These are phyloP conservation scores for Eulemur rubriventer DNA, from an alignment of 2,797 vertebrate genomes.

Conservation along the genomic window DNA sequence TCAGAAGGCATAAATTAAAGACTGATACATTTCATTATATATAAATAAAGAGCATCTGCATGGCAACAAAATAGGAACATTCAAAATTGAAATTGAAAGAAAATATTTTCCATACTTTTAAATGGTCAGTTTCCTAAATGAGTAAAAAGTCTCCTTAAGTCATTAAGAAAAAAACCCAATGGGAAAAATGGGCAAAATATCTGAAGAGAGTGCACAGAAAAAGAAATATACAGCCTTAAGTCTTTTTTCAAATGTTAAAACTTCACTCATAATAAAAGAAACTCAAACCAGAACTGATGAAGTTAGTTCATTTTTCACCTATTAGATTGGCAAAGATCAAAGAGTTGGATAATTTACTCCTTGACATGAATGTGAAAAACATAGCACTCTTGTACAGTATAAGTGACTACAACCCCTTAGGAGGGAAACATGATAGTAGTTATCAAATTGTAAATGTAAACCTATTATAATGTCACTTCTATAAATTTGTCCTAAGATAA, in stretches of 20 bases:
- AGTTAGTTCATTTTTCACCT: not conserved
- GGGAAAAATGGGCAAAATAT: not conserved
- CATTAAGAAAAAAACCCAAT: not conserved
- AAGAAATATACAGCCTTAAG: not conserved
- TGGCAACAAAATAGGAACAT: not conserved
- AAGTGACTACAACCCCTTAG: not conserved
- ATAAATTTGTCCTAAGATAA: not conserved
- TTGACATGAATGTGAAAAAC: not conserved
- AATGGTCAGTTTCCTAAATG: not conserved
- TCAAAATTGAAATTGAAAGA: not conserved
- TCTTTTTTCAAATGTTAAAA: not conserved
- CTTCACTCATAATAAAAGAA: conserved; percentile 4
- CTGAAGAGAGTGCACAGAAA: not conserved
- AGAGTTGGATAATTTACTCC: not conserved
- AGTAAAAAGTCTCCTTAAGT: not conserved
- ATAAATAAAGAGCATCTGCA: not conserved
- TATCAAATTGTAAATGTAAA: not conserved
- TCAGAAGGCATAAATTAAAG: not conserved
- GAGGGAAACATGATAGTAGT: not conserved
- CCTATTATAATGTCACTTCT: not conserved
- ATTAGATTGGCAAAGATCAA: not conserved
- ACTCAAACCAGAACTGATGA: not conserved
- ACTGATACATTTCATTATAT: not conserved
- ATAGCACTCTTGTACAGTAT: not conserved
- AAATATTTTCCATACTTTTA: not conserved